Base-by-base conservation (phyloP, 2,888 invertebrate genomes). In the Stenodera caucasica region DNA sequence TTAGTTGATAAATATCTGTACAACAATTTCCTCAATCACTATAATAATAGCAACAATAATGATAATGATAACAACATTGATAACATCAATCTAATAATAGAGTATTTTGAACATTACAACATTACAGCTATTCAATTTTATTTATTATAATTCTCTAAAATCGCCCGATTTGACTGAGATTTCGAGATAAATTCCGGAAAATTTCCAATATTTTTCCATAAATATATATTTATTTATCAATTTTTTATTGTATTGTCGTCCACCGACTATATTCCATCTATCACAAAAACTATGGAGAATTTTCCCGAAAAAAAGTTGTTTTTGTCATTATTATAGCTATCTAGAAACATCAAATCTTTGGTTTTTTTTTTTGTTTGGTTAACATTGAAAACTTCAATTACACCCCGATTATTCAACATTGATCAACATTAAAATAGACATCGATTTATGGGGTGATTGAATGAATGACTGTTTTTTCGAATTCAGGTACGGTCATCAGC, bases 191-290 rank as follows among this genome's bases (percentile, higher is more conserved):
- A 29, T 29, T 29, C 4, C 29, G 4, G 14, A 37, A 37, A 37
- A 15, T 37, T 37, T 9, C 15, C 14, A 14, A 15, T 15, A 8
- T 14, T 37, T 15, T 37, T 15, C 15, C 37, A n/a, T 37, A 40
- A 40, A 8, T 53, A 60, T 60, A 60, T 60, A 59, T 55, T n/a
- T n/a, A n/a, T n/a, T n/a, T n/a, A n/a, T n/a, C n/a, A n/a, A n/a
- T 59, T 51, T 26, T 57, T 55, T 57, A 59, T 62, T 53, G 71
- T 74, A 74, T 72, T 74, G 73, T 74, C 73, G 72, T 63, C 69
- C 70, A 71, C 65, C 71, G 72, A 72, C 72, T 71, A 64, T 52
- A 49, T 61, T 53, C 53, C 9, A 61, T 58, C 62, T 66, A 64
- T 67, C 64, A 67, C 63, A 64, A 62, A 35, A 7, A 29, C 29